phyloP scores from a whole-genome alignment of 2,113 vertebrate genomes.

The Alexandromys fortis region DNA sequence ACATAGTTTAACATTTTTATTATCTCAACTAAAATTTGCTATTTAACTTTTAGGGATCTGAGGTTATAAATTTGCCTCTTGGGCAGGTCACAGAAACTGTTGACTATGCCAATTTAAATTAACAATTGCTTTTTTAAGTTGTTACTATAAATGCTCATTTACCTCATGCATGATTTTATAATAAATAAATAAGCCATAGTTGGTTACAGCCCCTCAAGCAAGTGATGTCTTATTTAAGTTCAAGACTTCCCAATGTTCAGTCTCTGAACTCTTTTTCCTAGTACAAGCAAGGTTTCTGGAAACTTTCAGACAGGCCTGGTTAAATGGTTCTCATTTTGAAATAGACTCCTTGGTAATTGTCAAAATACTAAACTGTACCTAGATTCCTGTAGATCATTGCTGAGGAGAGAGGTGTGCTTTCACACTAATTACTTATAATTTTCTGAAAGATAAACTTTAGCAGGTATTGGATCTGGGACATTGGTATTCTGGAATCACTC shows the following conservation, averaged over 20 bases:
- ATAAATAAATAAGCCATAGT: background rate
- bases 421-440: background rate
- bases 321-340: background rate
- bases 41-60: background rate
- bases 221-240: background rate
- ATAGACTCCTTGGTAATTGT: background rate
- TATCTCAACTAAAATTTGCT: background rate
- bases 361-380: background rate
- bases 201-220: background rate
- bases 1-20: background rate
- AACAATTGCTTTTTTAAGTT: background rate
- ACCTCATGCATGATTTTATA: background rate
- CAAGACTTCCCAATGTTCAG: background rate
- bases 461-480: background rate
- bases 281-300: background rate
- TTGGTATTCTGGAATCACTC: background rate
- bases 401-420: background rate
- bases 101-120: constrained; percentile 14
- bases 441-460: background rate
- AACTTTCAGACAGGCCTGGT: background rate
- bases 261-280: background rate
- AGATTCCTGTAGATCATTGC: background rate
- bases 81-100: background rate
- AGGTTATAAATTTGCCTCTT: background rate
- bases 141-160: constrained; percentile 19